Base-by-base conservation (phyloP, 2,113 vertebrate species). In the Herpetotheres cachinnans region DNA sequence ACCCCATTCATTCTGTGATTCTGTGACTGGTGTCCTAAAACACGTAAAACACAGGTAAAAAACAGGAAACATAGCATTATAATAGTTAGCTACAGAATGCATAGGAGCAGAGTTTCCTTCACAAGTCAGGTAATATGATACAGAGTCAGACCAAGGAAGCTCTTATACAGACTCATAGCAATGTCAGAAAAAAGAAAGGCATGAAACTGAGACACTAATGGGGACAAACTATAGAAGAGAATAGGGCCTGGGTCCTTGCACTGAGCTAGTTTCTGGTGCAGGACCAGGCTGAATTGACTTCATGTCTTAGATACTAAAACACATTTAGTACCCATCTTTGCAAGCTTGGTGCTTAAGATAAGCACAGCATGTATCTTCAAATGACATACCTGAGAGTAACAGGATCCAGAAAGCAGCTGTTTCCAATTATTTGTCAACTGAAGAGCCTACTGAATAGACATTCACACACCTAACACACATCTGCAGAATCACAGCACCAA, bases 1-100 rank as follows among this genome's bases (percentile, higher is more conserved):
- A 59, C 11, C 1, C 69, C 69, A 69, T 5, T 13, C 14, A 20
- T 58, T 55, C 14, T 56, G 10, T 44, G 12, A 38, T 82, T 89
- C 42, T 86, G 25, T 63, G 16, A 29, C 4, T 40, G 3, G 7
- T 50, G 24, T 73, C 54, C 49, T 69, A 73, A 91, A 72, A 14
- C 36, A 54, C 1, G 1, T 44, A 82, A 84, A 81, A 73, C 19
- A 69, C 11, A 27, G 4, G 12, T 24, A 8, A 81, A 81, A 85
- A 16, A 0, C 5, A 12, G 30, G 12, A 89, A 95, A 71, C 12
- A 7, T 71, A 55, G 12, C 8, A 25, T 62, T 58, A 14, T 30
- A 47, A 30, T 19, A 34, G 7, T 42, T 74, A 0, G 0, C 16
- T 52, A 22, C 5, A 77, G 17, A 80, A 92, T 52, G 21, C 0